Percentiles rank a stretch among this genome's conserved stretches.
Evolutionary conservation across 2,113 vertebrate genomes (phyloP).

Genomic region (Ovis canadensis): DNA sequence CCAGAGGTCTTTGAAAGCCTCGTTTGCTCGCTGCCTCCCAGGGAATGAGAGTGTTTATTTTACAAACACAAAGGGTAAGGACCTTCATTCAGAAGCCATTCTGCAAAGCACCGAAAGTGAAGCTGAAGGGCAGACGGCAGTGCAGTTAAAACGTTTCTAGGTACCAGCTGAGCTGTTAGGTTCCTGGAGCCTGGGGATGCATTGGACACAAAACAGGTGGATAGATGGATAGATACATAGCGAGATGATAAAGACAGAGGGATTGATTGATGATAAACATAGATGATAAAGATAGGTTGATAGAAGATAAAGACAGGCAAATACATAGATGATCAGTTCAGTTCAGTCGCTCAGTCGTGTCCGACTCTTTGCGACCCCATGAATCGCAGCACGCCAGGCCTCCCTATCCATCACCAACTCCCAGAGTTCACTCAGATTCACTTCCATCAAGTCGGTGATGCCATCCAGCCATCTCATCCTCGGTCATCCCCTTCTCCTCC

Average conservation of each 20-base stretch:
- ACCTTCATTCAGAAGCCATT: fast-evolving
- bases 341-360: too few relatives aligned
- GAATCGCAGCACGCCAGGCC: too few relatives aligned
- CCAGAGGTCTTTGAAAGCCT: not conserved
- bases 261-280: not conserved
- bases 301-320: not conserved
- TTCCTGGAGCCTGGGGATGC: not conserved
- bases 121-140: not conserved
- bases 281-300: not conserved
- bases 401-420: too few relatives aligned
- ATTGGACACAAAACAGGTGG: not conserved
- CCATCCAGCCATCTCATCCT: too few relatives aligned
- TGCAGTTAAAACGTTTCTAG: fast-evolving
- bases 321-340: too few relatives aligned
- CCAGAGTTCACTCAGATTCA: too few relatives aligned
- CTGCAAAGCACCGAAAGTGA: fast-evolving
- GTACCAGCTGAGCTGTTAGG: not conserved
- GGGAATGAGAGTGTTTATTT: not conserved
- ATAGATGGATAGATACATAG: fast-evolving
- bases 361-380: too few relatives aligned
- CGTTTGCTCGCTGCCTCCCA: not conserved
- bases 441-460: too few relatives aligned
- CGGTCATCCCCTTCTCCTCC: too few relatives aligned
- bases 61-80: not conserved
- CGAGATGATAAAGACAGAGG: not conserved